Base-by-base conservation (phyloP, 2,888 invertebrate species). In the Geotrupes spiniger region DNA sequence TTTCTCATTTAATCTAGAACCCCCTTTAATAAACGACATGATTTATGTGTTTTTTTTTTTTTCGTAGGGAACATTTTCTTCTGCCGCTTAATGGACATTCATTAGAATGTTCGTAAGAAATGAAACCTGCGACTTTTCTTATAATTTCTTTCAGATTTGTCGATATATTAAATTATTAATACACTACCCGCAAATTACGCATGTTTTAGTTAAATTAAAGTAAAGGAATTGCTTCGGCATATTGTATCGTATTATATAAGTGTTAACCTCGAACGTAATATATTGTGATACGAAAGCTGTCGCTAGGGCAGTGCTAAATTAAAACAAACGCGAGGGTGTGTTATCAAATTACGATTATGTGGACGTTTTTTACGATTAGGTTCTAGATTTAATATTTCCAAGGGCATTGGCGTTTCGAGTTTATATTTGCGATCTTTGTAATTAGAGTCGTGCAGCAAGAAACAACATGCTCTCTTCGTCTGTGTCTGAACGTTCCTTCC, bases 311-410 rank as follows among this genome's bases (percentile, higher is more conserved):
- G 33, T 33, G 29, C 49, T 40, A 52, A 52, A 53, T 55, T 55
- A 52, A 54, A 55, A 53, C 38, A 53, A 51, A 52, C 38, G 51
- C 40, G 52, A 49, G 52, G 46, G 52, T 36, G 45, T 43, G 52
- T 50, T 58, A 57, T 57, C 54, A 58, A 58, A 60, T 57, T 53
- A 51, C 42, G 49, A 51, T 55, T 54, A 60, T 53, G 46, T 48
- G 51, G 51, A 49, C 50, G 49, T 49, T 56, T 58, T 58, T 56
- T 56, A 48, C 53, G 58, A 57, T 60, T 58, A 56, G 53, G 56
- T 56, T 58, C 57, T 54, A 54, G 55, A 46, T 56, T 61, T 61
- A 59, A 61, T 59, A 61, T 54, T 61, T 58, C 49, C 46, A 42
- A 43, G 39, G 28, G 50, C 47, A 36, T 49, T 42, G 40, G 50